A percentile compares a stretch with the other conserved stretches of the same genome.
Evolutionary conservation across 1,140 invertebrate species (phyloP).

Genomic region (Calliphora vicina): DNA sequence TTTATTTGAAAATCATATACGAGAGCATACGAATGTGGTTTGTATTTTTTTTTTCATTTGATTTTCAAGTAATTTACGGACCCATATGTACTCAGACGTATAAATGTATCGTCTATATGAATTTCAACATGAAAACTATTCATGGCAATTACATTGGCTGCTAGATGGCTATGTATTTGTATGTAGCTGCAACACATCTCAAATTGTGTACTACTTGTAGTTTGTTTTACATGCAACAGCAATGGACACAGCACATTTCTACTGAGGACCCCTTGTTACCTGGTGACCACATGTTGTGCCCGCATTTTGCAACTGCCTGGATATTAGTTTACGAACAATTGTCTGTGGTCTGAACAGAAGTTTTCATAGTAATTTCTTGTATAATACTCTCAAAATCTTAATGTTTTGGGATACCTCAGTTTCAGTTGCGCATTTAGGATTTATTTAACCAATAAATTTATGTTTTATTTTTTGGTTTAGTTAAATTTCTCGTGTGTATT

Average conservation of each 20-base stretch:
- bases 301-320: background rate
- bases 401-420: background rate
- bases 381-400: background rate
- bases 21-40: background rate
- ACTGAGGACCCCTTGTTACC: background rate
- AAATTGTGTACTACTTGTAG: background rate
- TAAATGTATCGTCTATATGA: background rate
- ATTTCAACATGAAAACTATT: background rate
- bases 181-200: background rate
- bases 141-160: background rate
- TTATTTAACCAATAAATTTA: constrained; percentile 11
- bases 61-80: background rate
- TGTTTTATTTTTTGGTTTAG: background rate
- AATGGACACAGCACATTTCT: background rate
- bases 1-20: background rate
- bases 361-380: background rate
- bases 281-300: background rate
- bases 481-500: background rate
- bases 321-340: background rate
- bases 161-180: background rate
- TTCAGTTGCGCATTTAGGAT: constrained; percentile 2
- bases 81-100: background rate
- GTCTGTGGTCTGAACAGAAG: background rate
- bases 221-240: background rate
- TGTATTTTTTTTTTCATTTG: background rate